Evolutionary conservation across 2,797 vertebrate genomes (phyloP), one percentile per base, ranked within the genome.

Genomic region (Sebastes trivittatus): DNA sequence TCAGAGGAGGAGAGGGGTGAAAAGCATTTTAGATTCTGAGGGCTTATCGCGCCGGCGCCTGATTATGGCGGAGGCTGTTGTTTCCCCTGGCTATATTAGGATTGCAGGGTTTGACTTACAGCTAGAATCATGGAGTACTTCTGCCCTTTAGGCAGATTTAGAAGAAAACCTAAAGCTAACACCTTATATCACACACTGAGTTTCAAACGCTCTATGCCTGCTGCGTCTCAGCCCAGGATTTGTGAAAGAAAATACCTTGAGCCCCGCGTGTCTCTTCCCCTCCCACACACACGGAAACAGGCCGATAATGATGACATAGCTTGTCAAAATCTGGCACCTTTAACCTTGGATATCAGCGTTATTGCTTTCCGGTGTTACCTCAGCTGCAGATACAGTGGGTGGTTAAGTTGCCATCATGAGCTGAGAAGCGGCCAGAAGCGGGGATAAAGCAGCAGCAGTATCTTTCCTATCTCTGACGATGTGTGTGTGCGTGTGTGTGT

Each of bases 131-230:
- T 38, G 29, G 56, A 69, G 85, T 30, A 75, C 86, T 82, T 88
- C 54, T 89, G 87, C 83, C 92, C 91, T 90, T 88, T 84, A 88
- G 92, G 90, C 87, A 93, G 92, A 93, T 91, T 93, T 88, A 93
- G 83, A 81, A 58, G 77, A 13, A 86, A 87, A 87, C 81, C 86
- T 87, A 77, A 87, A 89, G 82, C 83, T 85, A 85, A 91, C 86
- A 87, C 83, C 83, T 13, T 77, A 76, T 86, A 90, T 89, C 89
- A 85, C 81, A 87, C 65, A 9, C 52, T 0, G 30, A 55, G 87
- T 62, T 89, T 87, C 62, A 87, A 88, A 56, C 75, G 25, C 32
- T 70, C 75, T 6, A n/a, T 77, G 77, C 85, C 87, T 34, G 83
- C 78, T 77, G 81, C 32, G 63, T 78, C 82, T 87, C 46, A 88